phyloP scores from a whole-genome alignment of 2,797 vertebrate species.

The Channa striata region DNA sequence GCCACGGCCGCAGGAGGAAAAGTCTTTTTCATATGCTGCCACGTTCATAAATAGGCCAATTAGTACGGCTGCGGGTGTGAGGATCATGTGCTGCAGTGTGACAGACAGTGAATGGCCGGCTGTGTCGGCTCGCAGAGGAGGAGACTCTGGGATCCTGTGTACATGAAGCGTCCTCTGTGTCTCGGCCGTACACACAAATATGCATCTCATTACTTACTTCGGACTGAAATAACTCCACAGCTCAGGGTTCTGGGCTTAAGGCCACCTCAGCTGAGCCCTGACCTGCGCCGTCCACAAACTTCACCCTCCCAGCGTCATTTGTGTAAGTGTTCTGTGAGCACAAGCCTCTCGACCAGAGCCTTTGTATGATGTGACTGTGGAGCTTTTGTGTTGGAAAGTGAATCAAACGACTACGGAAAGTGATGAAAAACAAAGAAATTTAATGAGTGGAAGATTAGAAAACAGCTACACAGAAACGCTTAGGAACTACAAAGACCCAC shows the following conservation, averaged over 20 bases:
- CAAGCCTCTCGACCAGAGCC: slow-evolving; percentile 3
- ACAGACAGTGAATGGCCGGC: slow-evolving; percentile 77
- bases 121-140: slow-evolving; percentile 76
- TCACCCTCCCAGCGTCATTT: slow-evolving; percentile 54
- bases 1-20: slow-evolving; percentile 59
- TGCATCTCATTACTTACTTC: slow-evolving; percentile 77
- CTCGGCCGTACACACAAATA: slow-evolving; percentile 73
- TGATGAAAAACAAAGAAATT: too few relatives aligned
- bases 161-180: slow-evolving; percentile 79
- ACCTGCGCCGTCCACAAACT: slow-evolving; percentile 43
- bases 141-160: slow-evolving; percentile 64
- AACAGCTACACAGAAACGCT: background rate
- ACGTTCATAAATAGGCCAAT: slow-evolving; percentile 72
- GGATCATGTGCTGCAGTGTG: slow-evolving; percentile 79
- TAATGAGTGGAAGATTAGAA: background rate
- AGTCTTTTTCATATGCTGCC: slow-evolving; percentile 62
- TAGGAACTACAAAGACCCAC: background rate
- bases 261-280: slow-evolving; percentile 69
- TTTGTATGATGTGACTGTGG: slow-evolving; percentile 6
- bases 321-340: slow-evolving; percentile 17
- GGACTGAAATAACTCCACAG: slow-evolving; percentile 69
- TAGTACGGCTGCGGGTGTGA: slow-evolving; percentile 63
- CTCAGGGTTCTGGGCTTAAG: slow-evolving; percentile 50
- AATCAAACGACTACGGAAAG: background rate
- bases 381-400: background rate